phyloP scores from a whole-genome alignment of 2,888 invertebrate species.

The Oxystoma pomonae region DNA sequence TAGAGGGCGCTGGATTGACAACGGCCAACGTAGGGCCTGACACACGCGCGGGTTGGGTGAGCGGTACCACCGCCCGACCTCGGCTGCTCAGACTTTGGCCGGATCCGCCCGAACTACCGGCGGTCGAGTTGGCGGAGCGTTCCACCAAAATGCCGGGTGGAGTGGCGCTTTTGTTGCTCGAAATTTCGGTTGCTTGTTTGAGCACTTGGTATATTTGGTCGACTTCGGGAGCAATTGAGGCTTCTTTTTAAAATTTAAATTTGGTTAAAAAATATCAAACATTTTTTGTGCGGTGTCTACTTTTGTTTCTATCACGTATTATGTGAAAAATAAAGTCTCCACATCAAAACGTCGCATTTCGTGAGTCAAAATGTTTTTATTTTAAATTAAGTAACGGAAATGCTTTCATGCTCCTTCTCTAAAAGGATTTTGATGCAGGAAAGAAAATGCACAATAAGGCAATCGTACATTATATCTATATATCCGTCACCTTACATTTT shows the following conservation, averaged over 20 bases:
- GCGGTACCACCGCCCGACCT: constrained; percentile 39
- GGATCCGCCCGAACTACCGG: constrained; percentile 50
- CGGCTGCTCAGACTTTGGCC: constrained; percentile 50
- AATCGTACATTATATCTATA: no score
- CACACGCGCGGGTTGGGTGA: constrained; percentile 44
- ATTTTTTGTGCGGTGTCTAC: no score
- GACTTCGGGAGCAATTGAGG: constrained; percentile 53
- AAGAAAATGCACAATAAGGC: no score
- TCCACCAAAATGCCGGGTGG: constrained; percentile 48
- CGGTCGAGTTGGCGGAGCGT: constrained; percentile 41
- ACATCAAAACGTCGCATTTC: no score
- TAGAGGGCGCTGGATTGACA: constrained; percentile 58
- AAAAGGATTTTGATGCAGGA: no score
- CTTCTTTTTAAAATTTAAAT: constrained; percentile 19
- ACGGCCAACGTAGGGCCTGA: constrained; percentile 56
- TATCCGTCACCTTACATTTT: no score
- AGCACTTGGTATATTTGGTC: constrained; percentile 93
- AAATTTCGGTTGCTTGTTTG: constrained; percentile 90
- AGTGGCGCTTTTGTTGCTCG: constrained; percentile 51
- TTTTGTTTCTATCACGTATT: no score
- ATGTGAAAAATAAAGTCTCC: no score
- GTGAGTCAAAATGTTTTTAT: no score
- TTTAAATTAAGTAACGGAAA: no score
- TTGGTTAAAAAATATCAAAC: no score
- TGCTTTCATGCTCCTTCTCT: no score